Evolutionary conservation across 2,888 invertebrate species (phyloP), one percentile per base, ranked within the genome.

Genomic region (Thecophora atra): DNA sequence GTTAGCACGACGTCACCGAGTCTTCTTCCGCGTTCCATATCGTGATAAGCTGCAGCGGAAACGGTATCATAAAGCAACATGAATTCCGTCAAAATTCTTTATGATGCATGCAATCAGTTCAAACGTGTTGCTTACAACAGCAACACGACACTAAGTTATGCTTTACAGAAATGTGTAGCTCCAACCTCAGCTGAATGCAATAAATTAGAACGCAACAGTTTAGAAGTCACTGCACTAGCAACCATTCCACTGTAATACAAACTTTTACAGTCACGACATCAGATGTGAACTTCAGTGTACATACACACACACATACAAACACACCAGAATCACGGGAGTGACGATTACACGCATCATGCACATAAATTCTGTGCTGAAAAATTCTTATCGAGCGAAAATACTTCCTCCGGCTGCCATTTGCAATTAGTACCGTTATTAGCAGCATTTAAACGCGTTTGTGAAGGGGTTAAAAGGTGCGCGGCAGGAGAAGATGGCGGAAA

Each of bases 301-400:
- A 13, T 26, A 47, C 64, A 47, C 26, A n/a, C 13, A 21, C 63
- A 37, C 21, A 44, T 1, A 64, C 64, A 24, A 0, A 52, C 30
- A 37, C 30, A 52, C 37, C 21, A 30, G 30, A 52, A 19, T n/a
- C 47, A 37, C 30, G 21, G 15, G 52, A 19, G 54, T 52, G 15
- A 47, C n/a, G 15, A 47, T 47, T 47, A 47, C 15, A 15, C 47
- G n/a, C 1, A 47, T 15, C 15, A 11, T n/a, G 47, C 47, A n/a
- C 47, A 47, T 47, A 47, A 47, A 47, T 47, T 42, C 37, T 24
- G 19, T 42, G 42, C 19, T 8, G 37, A 52, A 67, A 21, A 54
- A 54, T 64, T 42, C 64, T 44, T 64, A 64, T 64, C 64, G 64
- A 54, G 13, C 7, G 7, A 51, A 54, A 67, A 67, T 21, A 67